Evolutionary conservation across 2,113 vertebrate species (phyloP).

Genomic region (Condylura cristata): DNA sequence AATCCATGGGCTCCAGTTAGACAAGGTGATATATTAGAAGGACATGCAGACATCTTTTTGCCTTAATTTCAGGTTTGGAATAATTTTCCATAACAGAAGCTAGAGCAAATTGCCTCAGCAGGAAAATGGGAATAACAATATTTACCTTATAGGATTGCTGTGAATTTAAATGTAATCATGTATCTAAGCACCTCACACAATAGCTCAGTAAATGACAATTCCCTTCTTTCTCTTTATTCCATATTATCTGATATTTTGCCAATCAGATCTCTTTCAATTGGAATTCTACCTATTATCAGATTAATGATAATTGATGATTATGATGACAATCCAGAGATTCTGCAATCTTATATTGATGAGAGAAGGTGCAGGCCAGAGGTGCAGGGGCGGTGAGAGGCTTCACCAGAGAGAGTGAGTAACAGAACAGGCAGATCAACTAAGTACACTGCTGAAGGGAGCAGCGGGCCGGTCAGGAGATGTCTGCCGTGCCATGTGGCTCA

Average conservation of each 20-base stretch:
- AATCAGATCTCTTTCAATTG: conserved; percentile 13
- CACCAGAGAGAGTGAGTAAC: no score
- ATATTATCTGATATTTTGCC: conserved; percentile 10
- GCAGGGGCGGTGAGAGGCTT: no score
- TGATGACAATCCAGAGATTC: background rate
- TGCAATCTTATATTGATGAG: no score
- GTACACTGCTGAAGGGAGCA: no score
- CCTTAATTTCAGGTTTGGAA: background rate
- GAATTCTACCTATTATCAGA: background rate
- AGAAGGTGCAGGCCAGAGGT: no score
- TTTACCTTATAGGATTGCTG: background rate
- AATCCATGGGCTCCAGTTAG: background rate
- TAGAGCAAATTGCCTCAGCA: background rate
- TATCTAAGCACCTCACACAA: background rate
- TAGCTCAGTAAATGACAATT: background rate
- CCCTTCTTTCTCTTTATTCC: background rate
- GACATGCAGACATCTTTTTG: background rate
- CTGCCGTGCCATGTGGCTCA: no score
- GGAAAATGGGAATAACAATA: background rate
- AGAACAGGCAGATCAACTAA: no score
- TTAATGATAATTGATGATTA: conserved; percentile 40
- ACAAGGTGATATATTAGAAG: background rate
- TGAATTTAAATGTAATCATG: background rate
- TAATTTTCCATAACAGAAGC: conserved; percentile 7
- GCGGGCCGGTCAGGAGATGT: no score